phyloP scores from a whole-genome alignment of 2,888 invertebrate species.

The Druceiella hillmani region DNA sequence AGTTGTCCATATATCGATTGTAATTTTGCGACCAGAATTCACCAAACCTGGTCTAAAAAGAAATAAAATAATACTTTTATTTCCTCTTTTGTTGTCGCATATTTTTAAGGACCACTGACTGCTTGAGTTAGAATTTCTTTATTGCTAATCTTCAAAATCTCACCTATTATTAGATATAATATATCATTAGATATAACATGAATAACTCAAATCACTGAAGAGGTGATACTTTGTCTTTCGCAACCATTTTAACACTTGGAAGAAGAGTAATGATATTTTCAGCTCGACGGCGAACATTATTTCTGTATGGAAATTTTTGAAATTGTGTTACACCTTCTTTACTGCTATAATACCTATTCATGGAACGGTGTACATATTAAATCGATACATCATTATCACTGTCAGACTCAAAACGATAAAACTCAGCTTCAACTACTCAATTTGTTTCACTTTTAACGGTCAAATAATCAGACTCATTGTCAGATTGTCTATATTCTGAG shows the following conservation, averaged over 20 bases:
- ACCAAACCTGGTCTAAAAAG: neutral
- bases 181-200: too few species aligned
- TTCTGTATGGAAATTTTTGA: too few species aligned
- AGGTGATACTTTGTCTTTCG: neutral
- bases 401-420: neutral
- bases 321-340: neutral
- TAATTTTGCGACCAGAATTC: neutral
- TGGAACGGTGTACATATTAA: neutral
- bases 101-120: neutral
- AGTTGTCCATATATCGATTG: neutral
- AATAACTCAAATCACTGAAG: neutral
- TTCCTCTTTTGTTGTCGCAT: neutral
- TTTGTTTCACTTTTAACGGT: slow-evolving; percentile 20
- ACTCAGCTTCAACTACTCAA: slow-evolving; percentile 4
- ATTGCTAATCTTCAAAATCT: neutral
- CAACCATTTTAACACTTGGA: neutral
- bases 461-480: slow-evolving; percentile 22
- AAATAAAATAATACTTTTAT: neutral
- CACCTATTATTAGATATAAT: neutral
- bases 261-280: neutral
- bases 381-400: too few species aligned
- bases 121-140: neutral
- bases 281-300: neutral
- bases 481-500: too few species aligned
- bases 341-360: neutral